Conservation (phyloP, 1,140 invertebrate genomes). For the Drosophila sulfurigaster region DNA sequence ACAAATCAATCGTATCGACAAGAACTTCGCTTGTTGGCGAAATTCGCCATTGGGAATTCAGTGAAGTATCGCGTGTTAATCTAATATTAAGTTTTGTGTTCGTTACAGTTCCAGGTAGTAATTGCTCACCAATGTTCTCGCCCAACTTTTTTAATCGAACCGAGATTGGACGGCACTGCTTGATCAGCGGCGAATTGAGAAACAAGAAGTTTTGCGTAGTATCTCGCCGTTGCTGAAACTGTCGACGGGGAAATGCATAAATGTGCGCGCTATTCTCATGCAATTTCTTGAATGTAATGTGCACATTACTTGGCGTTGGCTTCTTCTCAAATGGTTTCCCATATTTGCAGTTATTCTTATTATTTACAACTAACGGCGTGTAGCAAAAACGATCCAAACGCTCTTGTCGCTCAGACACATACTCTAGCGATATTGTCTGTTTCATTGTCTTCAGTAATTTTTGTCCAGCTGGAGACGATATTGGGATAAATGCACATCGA, state of each 20-base stretch:
- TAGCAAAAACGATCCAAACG: conserved; percentile 86
- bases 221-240: conserved; percentile 70
- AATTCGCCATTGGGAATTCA: conserved; percentile 79
- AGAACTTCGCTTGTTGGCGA: conserved; percentile 77
- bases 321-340: conserved; percentile 85
- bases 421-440: conserved; percentile 85
- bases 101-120: conserved; percentile 48
- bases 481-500: conserved; percentile 86
- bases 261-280: conserved; percentile 85
- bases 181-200: conserved; percentile 77
- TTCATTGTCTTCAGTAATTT: conserved; percentile 86
- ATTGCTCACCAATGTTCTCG: conserved; percentile 79
- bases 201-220: conserved; percentile 75
- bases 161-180: conserved; percentile 85
- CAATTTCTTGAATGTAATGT: conserved; percentile 85
- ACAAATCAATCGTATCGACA: conserved; percentile 86
- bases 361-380: conserved; percentile 84
- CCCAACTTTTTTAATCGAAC: conserved; percentile 85
- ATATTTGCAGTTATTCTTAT: conserved; percentile 71
- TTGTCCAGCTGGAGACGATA: conserved; percentile 87
- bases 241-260: conserved; percentile 85
- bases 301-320: conserved; percentile 80
- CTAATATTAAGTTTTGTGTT: conserved; percentile 79
- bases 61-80: conserved; percentile 75
- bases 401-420: conserved; percentile 86